These are phyloP conservation scores for Micrasema longulum DNA, from an alignment of 1,140 invertebrate species.

Conservation along the genomic window DNA sequence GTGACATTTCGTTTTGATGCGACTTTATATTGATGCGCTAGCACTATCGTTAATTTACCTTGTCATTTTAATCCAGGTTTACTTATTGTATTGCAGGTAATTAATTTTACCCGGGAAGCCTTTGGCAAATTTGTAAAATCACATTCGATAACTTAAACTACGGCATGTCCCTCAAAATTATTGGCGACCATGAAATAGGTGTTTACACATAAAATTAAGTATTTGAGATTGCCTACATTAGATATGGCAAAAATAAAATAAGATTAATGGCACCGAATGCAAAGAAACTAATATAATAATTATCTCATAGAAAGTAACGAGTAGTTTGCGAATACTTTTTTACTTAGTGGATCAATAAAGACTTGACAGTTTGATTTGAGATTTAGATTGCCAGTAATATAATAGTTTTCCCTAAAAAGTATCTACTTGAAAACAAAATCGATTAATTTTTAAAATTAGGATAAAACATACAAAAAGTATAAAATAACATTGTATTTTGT, in stretches of 20 bases:
- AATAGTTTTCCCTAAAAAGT: too few relatives aligned
- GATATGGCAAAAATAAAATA: neutral
- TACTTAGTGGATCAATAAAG: constrained; percentile 11
- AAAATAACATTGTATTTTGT: too few relatives aligned
- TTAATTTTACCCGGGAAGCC: constrained; percentile 46
- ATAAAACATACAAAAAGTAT: too few relatives aligned
- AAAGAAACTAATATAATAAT: neutral
- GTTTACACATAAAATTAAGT: constrained; percentile 7
- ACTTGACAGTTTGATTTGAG: neutral
- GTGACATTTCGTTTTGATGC: constrained; percentile 42
- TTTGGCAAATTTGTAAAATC: constrained; percentile 49
- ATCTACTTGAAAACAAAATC: too few relatives aligned
- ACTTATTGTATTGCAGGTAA: constrained; percentile 46
- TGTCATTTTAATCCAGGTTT: constrained; percentile 46
- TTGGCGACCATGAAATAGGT: constrained; percentile 42
- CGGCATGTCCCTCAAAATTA: constrained; percentile 45
- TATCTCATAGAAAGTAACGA: neutral
- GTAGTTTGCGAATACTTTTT: neutral
- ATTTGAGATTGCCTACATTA: constrained; percentile 10
- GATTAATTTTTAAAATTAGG: too few relatives aligned
- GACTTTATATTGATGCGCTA: constrained; percentile 12
- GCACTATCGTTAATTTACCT: constrained; percentile 31
- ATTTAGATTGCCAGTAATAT: constrained; percentile 16
- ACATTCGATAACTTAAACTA: constrained; percentile 46
- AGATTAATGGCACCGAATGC: neutral